phyloP scores from a whole-genome alignment of 2,888 invertebrate genomes.

The Polymixis flavicincta region DNA sequence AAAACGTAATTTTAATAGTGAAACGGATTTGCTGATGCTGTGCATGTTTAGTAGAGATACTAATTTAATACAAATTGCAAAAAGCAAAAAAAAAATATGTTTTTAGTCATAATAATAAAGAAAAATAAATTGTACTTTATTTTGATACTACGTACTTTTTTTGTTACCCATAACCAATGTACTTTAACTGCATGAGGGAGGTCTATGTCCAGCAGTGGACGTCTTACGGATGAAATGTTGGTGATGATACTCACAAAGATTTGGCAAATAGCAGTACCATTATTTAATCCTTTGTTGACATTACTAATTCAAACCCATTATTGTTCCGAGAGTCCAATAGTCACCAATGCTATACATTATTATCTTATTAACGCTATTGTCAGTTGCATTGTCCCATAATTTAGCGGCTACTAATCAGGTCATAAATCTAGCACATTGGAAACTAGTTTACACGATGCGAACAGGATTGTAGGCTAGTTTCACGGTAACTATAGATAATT shows the following conservation, averaged over 20 bases:
- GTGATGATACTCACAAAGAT: not conserved
- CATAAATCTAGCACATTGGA: slow-evolving; percentile 28
- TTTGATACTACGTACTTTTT: too few species aligned
- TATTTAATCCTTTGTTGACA: not conserved
- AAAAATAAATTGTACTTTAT: too few species aligned
- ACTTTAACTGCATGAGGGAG: too few species aligned
- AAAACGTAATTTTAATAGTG: too few species aligned
- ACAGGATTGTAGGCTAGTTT: not conserved
- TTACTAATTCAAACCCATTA: not conserved
- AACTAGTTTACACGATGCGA: slow-evolving; percentile 8
- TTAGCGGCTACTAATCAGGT: slow-evolving; percentile 11
- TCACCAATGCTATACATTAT: not conserved
- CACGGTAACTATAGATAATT: not conserved
- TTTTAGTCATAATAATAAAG: too few species aligned
- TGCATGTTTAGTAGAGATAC: too few species aligned
- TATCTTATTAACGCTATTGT: slow-evolving; percentile 7
- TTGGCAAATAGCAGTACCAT: not conserved
- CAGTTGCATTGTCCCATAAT: slow-evolving; percentile 10
- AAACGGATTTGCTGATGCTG: too few species aligned
- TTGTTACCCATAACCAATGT: too few species aligned
- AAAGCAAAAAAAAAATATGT: too few species aligned
- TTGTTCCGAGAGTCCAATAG: not conserved
- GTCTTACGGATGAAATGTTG: too few species aligned
- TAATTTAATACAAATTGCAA: too few species aligned
- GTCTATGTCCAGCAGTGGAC: too few species aligned